Base-by-base conservation (phyloP, 2,888 invertebrate genomes). In the Melitaea athalia region DNA sequence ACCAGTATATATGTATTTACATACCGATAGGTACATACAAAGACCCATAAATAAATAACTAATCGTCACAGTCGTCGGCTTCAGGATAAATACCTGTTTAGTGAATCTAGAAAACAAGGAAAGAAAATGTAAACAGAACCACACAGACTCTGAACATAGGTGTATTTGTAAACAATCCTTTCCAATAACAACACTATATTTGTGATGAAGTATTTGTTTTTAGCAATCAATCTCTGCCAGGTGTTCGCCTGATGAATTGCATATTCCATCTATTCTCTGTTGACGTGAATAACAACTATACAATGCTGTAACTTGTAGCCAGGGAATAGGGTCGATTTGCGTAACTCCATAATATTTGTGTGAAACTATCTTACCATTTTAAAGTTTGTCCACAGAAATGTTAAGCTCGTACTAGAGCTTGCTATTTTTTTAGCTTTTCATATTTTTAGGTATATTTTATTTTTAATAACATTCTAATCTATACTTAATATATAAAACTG, bases 191-290 rank as follows among this genome's bases (percentile, higher is more conserved):
- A 24, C 24, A 31, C 33, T 33, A 38, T 17, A 57, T 17, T 64
- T 47, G 17, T 47, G 33, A 17, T 38, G 6, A 61, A n/a, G 67
- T 63, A n/a, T 64, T 70, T 70, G 63, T 52, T 68, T 63, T 68
- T 63, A 62, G 62, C 67, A 57, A 68, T 70, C 67, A 69, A 64
- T 69, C 67, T 33, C 45, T 50, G 47, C 63, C 65, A 65, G 65
- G 62, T 65, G 64, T 47, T 43, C 42, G 31, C n/a, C 24, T 59
- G 65, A 69, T 45, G 43, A 65, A 69, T 69, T 65, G 62, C 52
- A 63, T 11, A 50, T 53, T 33, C 55, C n/a, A 55, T 55, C 45
- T 59, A 17, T 43, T 61, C 17, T 17, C 52, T 5, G 52, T 24
- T n/a, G 55, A 17, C 38, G 55, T 33, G 11, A 55, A 55, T 53